Evolutionary conservation across 92 coral and sea anemone genomes (phyloP).

Genomic region (Pocillopora grandis): DNA sequence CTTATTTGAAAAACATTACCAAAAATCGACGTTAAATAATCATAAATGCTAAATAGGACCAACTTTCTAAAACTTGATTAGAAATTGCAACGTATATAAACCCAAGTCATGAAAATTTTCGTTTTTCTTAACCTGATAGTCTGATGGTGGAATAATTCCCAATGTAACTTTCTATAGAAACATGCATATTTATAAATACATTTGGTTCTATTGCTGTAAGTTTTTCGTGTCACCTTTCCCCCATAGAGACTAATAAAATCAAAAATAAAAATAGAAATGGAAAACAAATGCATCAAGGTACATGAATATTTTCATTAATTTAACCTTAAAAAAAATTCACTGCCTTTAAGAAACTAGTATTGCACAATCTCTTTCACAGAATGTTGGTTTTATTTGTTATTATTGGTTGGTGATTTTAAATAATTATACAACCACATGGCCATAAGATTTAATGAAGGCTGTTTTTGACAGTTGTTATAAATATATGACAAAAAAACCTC

Average conservation of each 20-base stretch:
- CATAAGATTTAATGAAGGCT: slow-evolving; percentile 8
- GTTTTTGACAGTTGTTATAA: neutral
- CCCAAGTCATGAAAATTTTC: neutral
- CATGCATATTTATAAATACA: neutral
- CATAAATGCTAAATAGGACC: neutral
- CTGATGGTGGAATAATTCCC: neutral
- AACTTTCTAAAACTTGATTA: neutral
- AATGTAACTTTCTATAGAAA: neutral
- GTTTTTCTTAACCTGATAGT: neutral
- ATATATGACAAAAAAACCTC: neutral
- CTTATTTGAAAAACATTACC: slow-evolving; percentile 17
- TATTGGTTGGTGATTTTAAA: slow-evolving; percentile 9
- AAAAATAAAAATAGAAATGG: neutral
- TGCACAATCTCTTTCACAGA: neutral
- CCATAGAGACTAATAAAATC: neutral
- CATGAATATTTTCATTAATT: no score
- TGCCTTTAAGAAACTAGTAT: slow-evolving; percentile 5
- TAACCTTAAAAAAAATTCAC: no score
- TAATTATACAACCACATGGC: slow-evolving; percentile 11
- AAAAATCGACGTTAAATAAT: neutral
- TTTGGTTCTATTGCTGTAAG: no score
- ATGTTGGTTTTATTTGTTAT: neutral
- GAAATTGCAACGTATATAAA: neutral
- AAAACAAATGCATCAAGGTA: neutral
- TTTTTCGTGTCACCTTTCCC: neutral